Evolutionary conservation across 1,140 invertebrate genomes (phyloP).

Genomic region (Leucophenga varia): DNA sequence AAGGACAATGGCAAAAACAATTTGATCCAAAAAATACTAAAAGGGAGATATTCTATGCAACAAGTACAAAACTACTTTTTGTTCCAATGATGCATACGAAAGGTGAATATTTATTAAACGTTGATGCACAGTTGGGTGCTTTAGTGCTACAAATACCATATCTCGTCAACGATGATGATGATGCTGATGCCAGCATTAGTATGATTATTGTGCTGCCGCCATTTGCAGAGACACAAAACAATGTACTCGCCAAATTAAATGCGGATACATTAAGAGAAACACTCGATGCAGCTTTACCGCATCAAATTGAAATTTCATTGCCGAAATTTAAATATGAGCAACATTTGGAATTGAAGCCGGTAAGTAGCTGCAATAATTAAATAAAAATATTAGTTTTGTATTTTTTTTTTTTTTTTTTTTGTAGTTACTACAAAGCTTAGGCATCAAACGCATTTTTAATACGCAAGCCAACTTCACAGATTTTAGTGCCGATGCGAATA

Average conservation of each 20-base stretch:
- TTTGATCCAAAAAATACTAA: conserved; percentile 65
- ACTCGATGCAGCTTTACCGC: conserved; percentile 63
- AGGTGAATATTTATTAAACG: conserved; percentile 73
- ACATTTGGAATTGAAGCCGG: conserved; percentile 41
- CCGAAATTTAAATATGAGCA: conserved; percentile 80
- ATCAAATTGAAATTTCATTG: conserved; percentile 71
- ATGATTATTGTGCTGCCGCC: conserved; percentile 83
- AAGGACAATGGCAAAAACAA: conserved; percentile 67
- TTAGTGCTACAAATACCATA: conserved; percentile 83
- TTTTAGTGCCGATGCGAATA: conserved; percentile 57
- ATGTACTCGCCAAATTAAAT: conserved; percentile 61
- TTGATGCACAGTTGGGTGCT: conserved; percentile 68
- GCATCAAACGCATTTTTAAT: conserved; percentile 68
- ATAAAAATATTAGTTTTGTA: conserved; percentile 1
- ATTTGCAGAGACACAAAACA: conserved; percentile 65
- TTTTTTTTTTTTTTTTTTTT: too few relatives aligned
- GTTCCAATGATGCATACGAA: conserved; percentile 78
- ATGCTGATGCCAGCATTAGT: too few relatives aligned
- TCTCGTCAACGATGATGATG: too few relatives aligned
- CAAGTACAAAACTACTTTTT: conserved; percentile 62
- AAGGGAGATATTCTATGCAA: conserved; percentile 64
- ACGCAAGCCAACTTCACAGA: conserved; percentile 63
- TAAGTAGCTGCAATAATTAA: too few relatives aligned
- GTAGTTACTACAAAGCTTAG: conserved; percentile 65
- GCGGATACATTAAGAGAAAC: conserved; percentile 63